These are phyloP conservation scores for Catalaphyllia jardinei DNA, from an alignment of 64 coral and sea anemone genomes.

Conservation along the genomic window DNA sequence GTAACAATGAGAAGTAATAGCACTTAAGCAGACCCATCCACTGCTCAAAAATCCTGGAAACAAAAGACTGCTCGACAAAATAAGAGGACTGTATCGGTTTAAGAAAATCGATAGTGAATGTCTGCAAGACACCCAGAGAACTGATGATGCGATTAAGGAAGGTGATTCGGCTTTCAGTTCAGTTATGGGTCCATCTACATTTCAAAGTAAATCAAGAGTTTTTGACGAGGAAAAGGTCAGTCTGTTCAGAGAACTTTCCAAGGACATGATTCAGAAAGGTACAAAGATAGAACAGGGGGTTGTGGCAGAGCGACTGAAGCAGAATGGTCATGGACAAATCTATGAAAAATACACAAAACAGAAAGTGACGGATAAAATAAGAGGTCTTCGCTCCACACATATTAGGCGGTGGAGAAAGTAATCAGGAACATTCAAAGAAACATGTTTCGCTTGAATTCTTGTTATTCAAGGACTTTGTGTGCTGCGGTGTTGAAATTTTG, in stretches of 20 bases:
- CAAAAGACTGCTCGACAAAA: slow-evolving; percentile 15
- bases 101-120: not conserved
- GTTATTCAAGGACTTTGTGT: not conserved
- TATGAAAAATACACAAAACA: not conserved
- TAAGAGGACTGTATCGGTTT: not conserved
- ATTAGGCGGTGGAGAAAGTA: slow-evolving; percentile 1
- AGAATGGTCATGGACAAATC: not conserved
- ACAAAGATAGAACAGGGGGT: not conserved
- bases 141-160: not conserved
- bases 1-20: not conserved
- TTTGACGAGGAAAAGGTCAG: not conserved
- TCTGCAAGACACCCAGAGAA: not conserved
- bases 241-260: not conserved
- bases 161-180: not conserved
- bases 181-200: not conserved
- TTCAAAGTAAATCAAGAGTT: not conserved
- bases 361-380: slow-evolving; percentile 14
- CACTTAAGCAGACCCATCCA: not conserved
- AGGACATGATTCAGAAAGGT: slow-evolving; percentile 1
- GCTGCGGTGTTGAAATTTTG: too few relatives aligned
- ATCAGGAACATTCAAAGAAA: not conserved
- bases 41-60: not conserved
- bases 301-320: not conserved
- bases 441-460: not conserved
- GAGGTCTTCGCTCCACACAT: not conserved